A percentile compares a stretch with the other conserved stretches of the same genome.
These are phyloP conservation scores for Ctenosaura bakeri DNA, from an alignment of 2,797 vertebrate genomes.

Conservation along the genomic window DNA sequence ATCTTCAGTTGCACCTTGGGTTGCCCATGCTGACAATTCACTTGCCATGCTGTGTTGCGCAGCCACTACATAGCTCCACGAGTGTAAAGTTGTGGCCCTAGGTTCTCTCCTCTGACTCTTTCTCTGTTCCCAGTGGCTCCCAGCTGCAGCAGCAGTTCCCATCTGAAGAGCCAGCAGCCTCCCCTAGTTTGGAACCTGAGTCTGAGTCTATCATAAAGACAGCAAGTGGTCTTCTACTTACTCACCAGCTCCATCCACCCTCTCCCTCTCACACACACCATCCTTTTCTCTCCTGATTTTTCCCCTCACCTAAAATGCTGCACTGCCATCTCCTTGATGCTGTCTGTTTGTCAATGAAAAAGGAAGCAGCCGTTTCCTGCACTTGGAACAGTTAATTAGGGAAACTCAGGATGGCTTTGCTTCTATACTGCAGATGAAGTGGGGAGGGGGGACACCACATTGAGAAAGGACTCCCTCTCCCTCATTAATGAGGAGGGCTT, in stretches of 20 bases:
- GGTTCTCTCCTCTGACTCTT: neutral
- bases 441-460: neutral
- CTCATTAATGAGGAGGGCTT: neutral
- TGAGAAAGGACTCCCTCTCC: neutral
- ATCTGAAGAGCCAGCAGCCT: too few relatives aligned
- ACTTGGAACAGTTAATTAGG: too few relatives aligned
- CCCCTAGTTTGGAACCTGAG: neutral
- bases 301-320: neutral
- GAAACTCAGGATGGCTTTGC: neutral
- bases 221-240: neutral
- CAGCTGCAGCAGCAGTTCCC: too few relatives aligned
- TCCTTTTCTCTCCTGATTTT: neutral
- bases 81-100: too few relatives aligned
- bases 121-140: neutral
- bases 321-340: neutral
- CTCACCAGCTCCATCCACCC: neutral
- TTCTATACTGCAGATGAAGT: neutral
- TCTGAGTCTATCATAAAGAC: neutral
- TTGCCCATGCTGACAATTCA: too few relatives aligned
- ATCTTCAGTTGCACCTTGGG: too few relatives aligned
- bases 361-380: rapidly evolving
- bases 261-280: rapidly evolving
- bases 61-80: too few relatives aligned
- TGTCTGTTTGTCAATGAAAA: neutral
- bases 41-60: too few relatives aligned